These are phyloP conservation scores for Tribolium madens DNA, from an alignment of 1,140 invertebrate species.

Conservation along the genomic window DNA sequence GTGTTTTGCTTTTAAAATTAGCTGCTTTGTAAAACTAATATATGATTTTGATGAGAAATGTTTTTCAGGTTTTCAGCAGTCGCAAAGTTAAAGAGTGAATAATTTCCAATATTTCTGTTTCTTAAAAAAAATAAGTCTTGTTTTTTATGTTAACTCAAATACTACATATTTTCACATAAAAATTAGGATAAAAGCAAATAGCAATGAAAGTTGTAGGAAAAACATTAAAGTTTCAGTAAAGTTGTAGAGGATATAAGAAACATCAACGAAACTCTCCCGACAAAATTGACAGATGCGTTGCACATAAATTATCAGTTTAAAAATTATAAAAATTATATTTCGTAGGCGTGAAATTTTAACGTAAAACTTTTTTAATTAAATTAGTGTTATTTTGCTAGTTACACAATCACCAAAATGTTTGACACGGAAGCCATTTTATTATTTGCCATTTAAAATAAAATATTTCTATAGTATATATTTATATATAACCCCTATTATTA, in stretches of 20 bases:
- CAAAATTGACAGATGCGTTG: neutral
- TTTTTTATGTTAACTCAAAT: neutral
- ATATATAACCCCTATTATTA: constrained; percentile 2
- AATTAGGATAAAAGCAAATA: neutral
- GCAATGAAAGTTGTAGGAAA: neutral
- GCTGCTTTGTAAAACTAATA: neutral
- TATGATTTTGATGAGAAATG: neutral
- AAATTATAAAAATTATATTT: neutral
- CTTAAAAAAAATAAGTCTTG: neutral
- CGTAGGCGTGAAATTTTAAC: neutral
- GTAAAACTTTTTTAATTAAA: constrained; percentile 4
- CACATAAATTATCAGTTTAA: neutral
- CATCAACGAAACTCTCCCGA: neutral
- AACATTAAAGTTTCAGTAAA: constrained; percentile 5
- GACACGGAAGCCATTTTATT: neutral
- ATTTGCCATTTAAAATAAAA: neutral
- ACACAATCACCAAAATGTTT: neutral
- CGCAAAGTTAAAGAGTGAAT: neutral
- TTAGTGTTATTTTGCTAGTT: neutral
- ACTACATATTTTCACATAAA: neutral
- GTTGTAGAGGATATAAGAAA: neutral
- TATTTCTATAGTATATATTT: constrained; percentile 4
- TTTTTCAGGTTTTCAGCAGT: neutral
- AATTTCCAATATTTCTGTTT: neutral
- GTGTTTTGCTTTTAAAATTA: constrained; percentile 1